These are phyloP conservation scores for Cephalotes varians DNA, from an alignment of 2,888 invertebrate genomes.

Conservation along the genomic window DNA sequence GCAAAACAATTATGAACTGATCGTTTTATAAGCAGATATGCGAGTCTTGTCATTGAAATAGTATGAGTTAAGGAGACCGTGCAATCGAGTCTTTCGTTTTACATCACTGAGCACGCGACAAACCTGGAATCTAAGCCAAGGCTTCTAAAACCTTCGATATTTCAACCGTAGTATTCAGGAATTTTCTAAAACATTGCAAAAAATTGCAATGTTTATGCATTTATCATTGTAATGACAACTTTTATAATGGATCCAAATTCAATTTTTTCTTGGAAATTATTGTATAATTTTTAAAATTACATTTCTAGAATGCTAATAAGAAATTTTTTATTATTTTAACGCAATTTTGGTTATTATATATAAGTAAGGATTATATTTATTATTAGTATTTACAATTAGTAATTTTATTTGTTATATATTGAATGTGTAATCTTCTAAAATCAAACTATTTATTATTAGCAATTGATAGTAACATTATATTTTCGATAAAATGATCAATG, in stretches of 20 bases:
- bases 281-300: background rate
- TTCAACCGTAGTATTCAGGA: background rate
- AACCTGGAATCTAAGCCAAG: conserved; percentile 80
- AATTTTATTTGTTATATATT: background rate
- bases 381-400: background rate
- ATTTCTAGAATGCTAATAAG: background rate
- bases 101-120: conserved; percentile 71
- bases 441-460: background rate
- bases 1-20: conserved; percentile 5
- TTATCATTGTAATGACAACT: background rate
- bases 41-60: conserved; percentile 29
- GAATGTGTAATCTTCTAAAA: background rate
- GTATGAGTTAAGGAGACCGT: conserved; percentile 11
- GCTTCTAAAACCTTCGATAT: conserved; percentile 65
- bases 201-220: background rate
- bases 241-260: background rate
- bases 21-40: conserved; percentile 22
- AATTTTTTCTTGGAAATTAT: background rate
- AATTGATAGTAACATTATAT: conserved; percentile 2
- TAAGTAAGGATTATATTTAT: background rate
- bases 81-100: conserved; percentile 47
- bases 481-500: background rate
- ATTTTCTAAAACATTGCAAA: conserved; percentile 3
- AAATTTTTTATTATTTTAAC: background rate
- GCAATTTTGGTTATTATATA: too few species aligned